A percentile compares a stretch with the other conserved stretches of the same genome.
phyloP scores from a whole-genome alignment of 2,797 vertebrate species.

The Salarias fasciatus region DNA sequence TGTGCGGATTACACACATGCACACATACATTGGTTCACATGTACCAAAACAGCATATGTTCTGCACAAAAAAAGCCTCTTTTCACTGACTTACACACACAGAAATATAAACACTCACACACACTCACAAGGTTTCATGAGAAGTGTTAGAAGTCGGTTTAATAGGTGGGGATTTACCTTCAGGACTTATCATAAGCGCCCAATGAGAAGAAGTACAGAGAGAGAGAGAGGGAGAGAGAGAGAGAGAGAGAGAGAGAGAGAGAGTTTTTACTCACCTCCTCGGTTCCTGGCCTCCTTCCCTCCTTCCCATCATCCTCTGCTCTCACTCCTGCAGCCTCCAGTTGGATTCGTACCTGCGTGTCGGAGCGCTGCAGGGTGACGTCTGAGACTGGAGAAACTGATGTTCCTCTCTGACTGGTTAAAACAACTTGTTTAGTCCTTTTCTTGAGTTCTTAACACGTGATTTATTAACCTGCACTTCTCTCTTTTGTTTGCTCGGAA shows the following conservation, averaged over 20 bases:
- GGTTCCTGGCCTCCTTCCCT: conserved; percentile 7
- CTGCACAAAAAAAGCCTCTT: no score
- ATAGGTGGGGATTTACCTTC: conserved; percentile 62
- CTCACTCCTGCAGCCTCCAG: conserved; percentile 31
- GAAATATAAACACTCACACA: neutral
- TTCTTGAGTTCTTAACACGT: neutral
- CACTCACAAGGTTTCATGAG: conserved; percentile 1
- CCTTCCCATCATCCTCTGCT: neutral
- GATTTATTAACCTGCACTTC: no score
- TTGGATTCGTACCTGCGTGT: conserved; percentile 12
- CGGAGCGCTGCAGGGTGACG: neutral
- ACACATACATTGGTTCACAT: conserved; percentile 12
- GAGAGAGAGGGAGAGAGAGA: conserved; percentile 42
- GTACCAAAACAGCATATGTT: no score
- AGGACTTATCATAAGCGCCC: conserved; percentile 62
- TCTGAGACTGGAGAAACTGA: conserved; percentile 11
- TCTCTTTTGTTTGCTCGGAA: neutral
- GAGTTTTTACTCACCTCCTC: neutral
- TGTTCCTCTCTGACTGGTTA: conserved; percentile 4
- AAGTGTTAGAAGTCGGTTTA: conserved; percentile 37
- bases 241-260: no score
- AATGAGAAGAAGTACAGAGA: conserved; percentile 52
- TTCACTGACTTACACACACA: conserved; percentile 1
- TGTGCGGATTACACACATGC: conserved; percentile 9
- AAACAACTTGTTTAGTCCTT: conserved; percentile 2